These are phyloP conservation scores for Betta splendens DNA, from an alignment of 2,797 vertebrate species.

Conservation along the genomic window DNA sequence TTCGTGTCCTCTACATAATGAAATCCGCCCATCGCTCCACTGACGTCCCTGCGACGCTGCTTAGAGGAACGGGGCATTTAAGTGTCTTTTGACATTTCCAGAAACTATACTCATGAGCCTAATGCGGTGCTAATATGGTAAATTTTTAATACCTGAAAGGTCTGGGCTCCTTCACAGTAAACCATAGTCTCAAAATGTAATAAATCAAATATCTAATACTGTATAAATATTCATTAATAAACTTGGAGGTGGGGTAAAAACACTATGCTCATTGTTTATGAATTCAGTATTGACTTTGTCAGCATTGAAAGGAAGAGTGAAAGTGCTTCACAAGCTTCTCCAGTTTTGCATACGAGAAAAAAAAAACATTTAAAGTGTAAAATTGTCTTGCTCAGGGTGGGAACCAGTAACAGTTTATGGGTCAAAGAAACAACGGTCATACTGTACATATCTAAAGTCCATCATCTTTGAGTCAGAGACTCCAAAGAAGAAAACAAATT, in stretches of 20 bases:
- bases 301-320: neutral
- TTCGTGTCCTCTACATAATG: conserved; percentile 46
- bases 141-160: conserved; percentile 11
- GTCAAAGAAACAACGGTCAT: too few relatives aligned
- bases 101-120: conserved; percentile 15
- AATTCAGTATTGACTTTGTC: neutral
- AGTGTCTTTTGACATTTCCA: conserved; percentile 40
- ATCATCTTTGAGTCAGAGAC: too few relatives aligned
- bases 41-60: conserved; percentile 21
- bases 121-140: conserved; percentile 17
- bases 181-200: neutral
- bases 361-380: too few relatives aligned
- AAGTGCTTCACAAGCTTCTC: too few relatives aligned
- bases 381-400: too few relatives aligned
- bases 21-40: conserved; percentile 40
- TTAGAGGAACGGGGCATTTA: conserved; percentile 5
- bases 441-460: too few relatives aligned
- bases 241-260: neutral
- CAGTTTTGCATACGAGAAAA: too few relatives aligned
- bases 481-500: neutral
- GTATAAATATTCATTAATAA: too few relatives aligned
- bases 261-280: neutral
- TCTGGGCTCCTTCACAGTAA: neutral
- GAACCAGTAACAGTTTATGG: too few relatives aligned
- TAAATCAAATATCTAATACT: neutral